Percentiles rank a stretch among this genome's conserved stretches.
phyloP scores from a whole-genome alignment of 1,140 invertebrate genomes.

The Aphelenchoides fujianensis region DNA sequence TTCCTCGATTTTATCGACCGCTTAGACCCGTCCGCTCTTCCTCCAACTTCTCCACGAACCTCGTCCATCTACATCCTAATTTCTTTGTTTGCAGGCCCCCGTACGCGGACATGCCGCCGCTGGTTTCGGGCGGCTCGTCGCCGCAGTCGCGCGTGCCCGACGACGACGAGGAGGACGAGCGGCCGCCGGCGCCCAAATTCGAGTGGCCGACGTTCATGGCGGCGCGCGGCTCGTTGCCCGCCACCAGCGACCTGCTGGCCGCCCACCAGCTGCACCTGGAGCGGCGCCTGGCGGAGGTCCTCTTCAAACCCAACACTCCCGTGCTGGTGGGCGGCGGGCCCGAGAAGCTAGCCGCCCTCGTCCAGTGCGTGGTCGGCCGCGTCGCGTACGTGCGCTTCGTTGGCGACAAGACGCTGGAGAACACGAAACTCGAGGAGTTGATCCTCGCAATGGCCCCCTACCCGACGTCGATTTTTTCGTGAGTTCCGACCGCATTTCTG shows the following conservation, averaged over 20 bases:
- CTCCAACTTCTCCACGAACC: too few relatives aligned
- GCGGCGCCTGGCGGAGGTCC: not conserved
- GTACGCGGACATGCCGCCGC: too few relatives aligned
- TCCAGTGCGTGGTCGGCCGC: not conserved
- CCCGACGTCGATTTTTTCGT: not conserved
- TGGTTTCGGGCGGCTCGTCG: too few relatives aligned
- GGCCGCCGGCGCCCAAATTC: too few relatives aligned
- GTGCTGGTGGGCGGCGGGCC: not conserved
- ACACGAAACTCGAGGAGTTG: conserved; percentile 8
- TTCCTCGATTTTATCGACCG: too few relatives aligned
- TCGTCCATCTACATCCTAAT: too few relatives aligned
- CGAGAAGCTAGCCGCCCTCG: not conserved
- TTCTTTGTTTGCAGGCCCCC: too few relatives aligned
- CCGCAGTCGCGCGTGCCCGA: too few relatives aligned
- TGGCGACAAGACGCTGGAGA: not conserved
- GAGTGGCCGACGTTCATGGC: too few relatives aligned
- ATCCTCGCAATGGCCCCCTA: not conserved
- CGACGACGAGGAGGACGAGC: too few relatives aligned
- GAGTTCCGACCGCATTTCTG: not conserved
- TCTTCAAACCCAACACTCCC: not conserved
- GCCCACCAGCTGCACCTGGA: conserved; percentile 6
- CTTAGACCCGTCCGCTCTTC: too few relatives aligned
- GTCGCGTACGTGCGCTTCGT: conserved; percentile 6
- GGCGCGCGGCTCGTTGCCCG: too few relatives aligned
- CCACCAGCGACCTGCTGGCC: not conserved